Base-by-base conservation (phyloP, 2,113 vertebrate genomes). In the Ranitomeya imitator region DNA sequence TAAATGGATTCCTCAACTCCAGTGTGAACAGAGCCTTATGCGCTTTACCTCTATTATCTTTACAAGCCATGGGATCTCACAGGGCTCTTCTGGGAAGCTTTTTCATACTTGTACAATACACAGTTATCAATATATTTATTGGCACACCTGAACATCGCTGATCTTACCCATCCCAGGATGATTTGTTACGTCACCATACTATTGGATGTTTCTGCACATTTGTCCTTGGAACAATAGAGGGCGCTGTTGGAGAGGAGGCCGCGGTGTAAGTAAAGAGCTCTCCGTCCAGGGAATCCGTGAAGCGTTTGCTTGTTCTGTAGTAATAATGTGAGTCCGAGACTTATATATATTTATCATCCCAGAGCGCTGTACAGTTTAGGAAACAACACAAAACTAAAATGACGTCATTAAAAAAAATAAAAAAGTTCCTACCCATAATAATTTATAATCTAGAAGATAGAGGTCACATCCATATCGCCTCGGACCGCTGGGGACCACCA, bases 201-300 rank as follows among this genome's bases (percentile, higher is more conserved):
- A 74, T 15, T 2, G 14, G 69, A 74, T 45, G 5, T 45, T 18
- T 74, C 2, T 76, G 73, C 73, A 76, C 37, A 76, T 51, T 74
- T 51, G 15, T 74, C 71, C 15, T 18, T 21, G 5, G 45, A 76
- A 52, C 87, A 88, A 67, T 26, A 88, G 87, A 88, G 87, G 87
- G 87, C 65, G 73, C 87, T 88, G 55, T 84, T 65, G 81, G 57
- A 84, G 79, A 77, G 55, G 86, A 67, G 13, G 59, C 60, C 80
- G 13, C 26, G 63, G 31, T 18, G 11, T 23, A 18, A 45, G 61
- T 65, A 54, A n/a, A 14, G 81, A 65, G 18, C 57, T 37, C 4
- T 31, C 19, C 59, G 14, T 69, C 63, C 18, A 61, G 31, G 61
- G 57, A 81, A 61, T 81, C 79, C 15, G 37, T 67, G n/a, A 67